Evolutionary conservation across 64 coral and sea anemone genomes (phyloP), one percentile per base, ranked within the genome.

Genomic region (Stichodactyla mertensii): DNA sequence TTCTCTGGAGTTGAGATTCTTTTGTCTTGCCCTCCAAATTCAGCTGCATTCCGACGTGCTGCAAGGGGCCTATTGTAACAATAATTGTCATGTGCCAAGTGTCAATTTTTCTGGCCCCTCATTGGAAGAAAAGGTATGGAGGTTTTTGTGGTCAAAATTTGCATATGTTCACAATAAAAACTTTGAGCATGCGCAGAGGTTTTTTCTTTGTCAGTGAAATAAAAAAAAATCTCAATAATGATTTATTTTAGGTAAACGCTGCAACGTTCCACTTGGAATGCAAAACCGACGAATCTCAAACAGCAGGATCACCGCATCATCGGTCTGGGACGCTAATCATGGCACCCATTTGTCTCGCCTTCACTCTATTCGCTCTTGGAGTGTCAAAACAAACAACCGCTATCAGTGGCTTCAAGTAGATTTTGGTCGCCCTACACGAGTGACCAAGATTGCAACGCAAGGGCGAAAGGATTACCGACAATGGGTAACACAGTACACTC

Each of bases 201-300:
- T 45, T 45, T 45, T 45, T 2, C 3, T 2, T 45, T 45, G 1
- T 45, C 36, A 45, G 36, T 45, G 1, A 45, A 4, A 45, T 45
- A 2, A 45, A 2, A 45, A 45, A 45, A 45, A 45, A 45, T 4
- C 36, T 45, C 28, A 31, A 1, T 15, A 16, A 14, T 5, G 16
- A 66, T 74, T 22, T 22, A n/a, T n/a, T 69, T 69, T 85, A 96
- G 94, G 84, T 51, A 88, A 84, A 23, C 81, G 86, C 10, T 96
- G 94, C 80, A 93, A 96, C 80, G 86, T 56, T 54, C 91, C 88
- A 19, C 61, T 96, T 24, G 94, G 94, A 55, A 96, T 96, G 94
- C 94, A 87, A 58, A 96, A 85, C 82, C 64, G 77, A 52, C 91
- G 88, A 53, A 93, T 96, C 27, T 71, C 74, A 26, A 80, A 74